These are phyloP conservation scores for Myodes glareolus DNA, from an alignment of 2,113 vertebrate species.

Conservation along the genomic window DNA sequence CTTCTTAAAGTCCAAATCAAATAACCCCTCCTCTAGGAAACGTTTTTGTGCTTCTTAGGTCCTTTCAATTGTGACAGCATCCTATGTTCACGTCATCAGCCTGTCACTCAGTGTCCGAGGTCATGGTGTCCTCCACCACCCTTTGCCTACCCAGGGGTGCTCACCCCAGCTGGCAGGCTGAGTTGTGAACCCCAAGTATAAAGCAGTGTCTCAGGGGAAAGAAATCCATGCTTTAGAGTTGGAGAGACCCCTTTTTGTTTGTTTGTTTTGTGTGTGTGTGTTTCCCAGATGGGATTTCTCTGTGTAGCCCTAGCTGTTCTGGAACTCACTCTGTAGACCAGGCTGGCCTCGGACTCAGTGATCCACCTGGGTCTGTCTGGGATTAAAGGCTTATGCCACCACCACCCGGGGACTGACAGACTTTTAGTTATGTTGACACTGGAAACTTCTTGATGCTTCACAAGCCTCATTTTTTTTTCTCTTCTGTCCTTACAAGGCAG, in stretches of 20 bases:
- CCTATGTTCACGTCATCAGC: background rate
- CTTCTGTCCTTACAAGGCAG: background rate
- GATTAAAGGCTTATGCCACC: background rate
- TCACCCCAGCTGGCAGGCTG: background rate
- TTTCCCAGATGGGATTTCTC: background rate
- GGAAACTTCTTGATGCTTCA: too few relatives aligned
- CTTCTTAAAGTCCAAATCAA: background rate
- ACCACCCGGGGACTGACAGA: background rate
- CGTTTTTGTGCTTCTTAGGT: background rate
- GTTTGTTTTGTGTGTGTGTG: background rate
- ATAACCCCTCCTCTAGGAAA: background rate
- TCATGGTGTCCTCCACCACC: background rate
- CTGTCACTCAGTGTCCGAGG: background rate
- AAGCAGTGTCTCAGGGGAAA: background rate
- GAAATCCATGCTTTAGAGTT: background rate
- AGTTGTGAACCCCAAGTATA: background rate
- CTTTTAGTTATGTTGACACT: background rate
- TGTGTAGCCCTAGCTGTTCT: background rate
- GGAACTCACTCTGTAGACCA: background rate
- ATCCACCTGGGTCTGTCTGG: background rate
- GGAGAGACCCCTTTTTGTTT: background rate
- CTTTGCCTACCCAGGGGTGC: background rate
- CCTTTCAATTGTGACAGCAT: fast-evolving
- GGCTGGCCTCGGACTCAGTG: background rate
- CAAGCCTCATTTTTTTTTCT: background rate